Conservation (phyloP, 2,113 vertebrate species). For the Myodes glareolus region DNA sequence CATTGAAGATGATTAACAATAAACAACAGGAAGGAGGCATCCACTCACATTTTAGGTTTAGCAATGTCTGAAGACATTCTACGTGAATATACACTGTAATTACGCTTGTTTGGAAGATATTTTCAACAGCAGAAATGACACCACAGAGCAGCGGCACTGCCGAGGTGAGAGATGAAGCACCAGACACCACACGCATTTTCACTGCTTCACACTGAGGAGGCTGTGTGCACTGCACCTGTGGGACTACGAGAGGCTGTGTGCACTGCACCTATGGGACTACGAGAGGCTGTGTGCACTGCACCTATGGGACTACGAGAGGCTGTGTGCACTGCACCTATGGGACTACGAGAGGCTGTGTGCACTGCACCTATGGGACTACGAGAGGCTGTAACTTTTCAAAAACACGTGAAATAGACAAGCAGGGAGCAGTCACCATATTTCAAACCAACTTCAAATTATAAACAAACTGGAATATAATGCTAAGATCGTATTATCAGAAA, state of each 20-base stretch:
- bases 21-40: background rate
- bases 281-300: no score
- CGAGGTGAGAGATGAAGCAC: background rate
- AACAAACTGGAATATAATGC: background rate
- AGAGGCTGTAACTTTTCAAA: background rate
- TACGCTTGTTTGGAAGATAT: background rate
- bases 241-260: no score
- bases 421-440: background rate
- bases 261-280: no score
- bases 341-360: background rate
- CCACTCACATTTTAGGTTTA: slow-evolving; percentile 14
- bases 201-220: background rate
- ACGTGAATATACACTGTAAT: background rate
- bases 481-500: slow-evolving; percentile 10
- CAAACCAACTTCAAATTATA: slow-evolving; percentile 18
- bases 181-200: background rate
- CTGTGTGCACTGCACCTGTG: background rate
- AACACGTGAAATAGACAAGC: background rate
- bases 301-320: no score
- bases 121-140: background rate
- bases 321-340: no score
- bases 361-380: background rate
- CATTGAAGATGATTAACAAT: background rate
- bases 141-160: background rate
- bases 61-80: slow-evolving; percentile 6